phyloP scores from a whole-genome alignment of 2,113 vertebrate genomes.

The Malurus elegans region DNA sequence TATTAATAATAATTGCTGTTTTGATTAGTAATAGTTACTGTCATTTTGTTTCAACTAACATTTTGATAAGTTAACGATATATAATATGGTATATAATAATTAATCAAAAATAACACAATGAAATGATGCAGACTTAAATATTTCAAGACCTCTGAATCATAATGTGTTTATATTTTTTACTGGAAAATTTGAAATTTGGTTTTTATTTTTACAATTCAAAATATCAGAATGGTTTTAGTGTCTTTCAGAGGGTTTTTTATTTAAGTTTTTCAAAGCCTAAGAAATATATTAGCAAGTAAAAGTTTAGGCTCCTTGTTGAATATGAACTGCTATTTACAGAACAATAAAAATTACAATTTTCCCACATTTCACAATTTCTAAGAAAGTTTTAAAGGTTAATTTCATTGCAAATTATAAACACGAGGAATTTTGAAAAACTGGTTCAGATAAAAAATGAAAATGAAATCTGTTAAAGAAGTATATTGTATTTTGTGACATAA shows the following conservation, averaged over 20 bases:
- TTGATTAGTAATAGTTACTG: background rate
- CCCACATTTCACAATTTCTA: background rate
- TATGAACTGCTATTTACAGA: background rate
- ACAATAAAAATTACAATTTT: background rate
- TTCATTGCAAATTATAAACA: background rate
- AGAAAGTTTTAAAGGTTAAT: background rate
- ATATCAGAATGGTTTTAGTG: background rate
- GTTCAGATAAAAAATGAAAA: background rate
- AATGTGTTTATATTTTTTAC: background rate
- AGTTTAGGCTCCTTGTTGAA: background rate
- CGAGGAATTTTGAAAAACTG: background rate
- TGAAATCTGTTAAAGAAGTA: background rate
- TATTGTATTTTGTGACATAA: background rate
- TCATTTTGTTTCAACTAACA: background rate
- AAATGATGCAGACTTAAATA: background rate
- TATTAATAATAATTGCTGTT: background rate
- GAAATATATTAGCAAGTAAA: background rate
- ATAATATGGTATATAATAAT: background rate
- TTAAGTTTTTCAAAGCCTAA: background rate
- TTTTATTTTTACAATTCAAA: background rate
- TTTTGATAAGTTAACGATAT: background rate
- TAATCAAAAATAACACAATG: background rate
- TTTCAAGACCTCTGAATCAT: background rate
- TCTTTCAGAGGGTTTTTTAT: background rate
- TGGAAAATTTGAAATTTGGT: background rate